A percentile compares a stretch with the other conserved stretches of the same genome.
Evolutionary conservation across 2,888 invertebrate genomes (phyloP).

Genomic region (Xanthia icteritia): DNA sequence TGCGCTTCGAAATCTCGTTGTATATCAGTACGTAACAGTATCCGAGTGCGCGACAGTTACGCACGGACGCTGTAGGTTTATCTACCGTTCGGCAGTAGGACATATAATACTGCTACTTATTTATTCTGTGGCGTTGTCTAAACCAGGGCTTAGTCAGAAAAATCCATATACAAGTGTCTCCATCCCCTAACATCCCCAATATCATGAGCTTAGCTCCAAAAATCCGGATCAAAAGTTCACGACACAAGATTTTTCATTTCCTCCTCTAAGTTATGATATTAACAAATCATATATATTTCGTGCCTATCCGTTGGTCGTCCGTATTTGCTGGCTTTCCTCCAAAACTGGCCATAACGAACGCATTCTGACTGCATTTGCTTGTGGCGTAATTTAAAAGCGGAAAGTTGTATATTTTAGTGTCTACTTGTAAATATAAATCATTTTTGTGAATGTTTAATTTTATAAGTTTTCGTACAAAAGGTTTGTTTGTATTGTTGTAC

Average conservation of each 20-base stretch:
- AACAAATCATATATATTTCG: slow-evolving; percentile 66
- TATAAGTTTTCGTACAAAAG: slow-evolving; percentile 8
- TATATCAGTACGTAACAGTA: too few species aligned
- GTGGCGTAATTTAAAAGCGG: slow-evolving; percentile 61
- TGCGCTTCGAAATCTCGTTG: too few species aligned
- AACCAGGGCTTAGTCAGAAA: not conserved
- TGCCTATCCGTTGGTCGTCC: slow-evolving; percentile 64
- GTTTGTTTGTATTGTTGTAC: slow-evolving; percentile 32
- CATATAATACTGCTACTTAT: too few species aligned
- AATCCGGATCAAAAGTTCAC: slow-evolving; percentile 48
- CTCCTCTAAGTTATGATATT: slow-evolving; percentile 57
- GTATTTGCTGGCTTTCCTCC: slow-evolving; percentile 76
- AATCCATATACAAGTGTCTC: not conserved
- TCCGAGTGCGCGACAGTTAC: too few species aligned
- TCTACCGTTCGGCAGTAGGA: too few species aligned
- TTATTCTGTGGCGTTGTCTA: not conserved
- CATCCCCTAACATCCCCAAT: not conserved
- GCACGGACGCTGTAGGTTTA: too few species aligned
- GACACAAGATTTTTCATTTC: slow-evolving; percentile 61
- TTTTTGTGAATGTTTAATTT: slow-evolving; percentile 48
- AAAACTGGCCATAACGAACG: slow-evolving; percentile 80
- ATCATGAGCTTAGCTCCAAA: slow-evolving; percentile 21
- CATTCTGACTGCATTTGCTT: slow-evolving; percentile 79
- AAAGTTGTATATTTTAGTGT: slow-evolving; percentile 20
- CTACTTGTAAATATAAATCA: slow-evolving; percentile 50